A percentile compares a stretch with the other conserved stretches of the same genome.
phyloP scores from a whole-genome alignment of 2,888 invertebrate species.

The Tenthredo notha region DNA sequence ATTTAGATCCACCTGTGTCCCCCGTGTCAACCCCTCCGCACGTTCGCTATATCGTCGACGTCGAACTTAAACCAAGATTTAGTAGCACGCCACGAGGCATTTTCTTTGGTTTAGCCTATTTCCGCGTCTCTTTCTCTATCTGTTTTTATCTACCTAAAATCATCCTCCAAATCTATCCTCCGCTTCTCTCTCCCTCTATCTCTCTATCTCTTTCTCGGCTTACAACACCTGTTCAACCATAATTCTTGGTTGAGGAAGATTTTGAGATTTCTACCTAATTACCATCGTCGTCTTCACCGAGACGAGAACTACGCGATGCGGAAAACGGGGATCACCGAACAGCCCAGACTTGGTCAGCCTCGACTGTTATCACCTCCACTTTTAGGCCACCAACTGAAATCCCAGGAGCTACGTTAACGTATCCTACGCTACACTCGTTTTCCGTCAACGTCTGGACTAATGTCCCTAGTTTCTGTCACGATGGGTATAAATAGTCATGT shows the following conservation, averaged over 20 bases:
- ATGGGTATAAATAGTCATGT: constrained; percentile 42
- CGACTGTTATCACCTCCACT: constrained; percentile 40
- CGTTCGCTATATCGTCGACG: constrained; percentile 39
- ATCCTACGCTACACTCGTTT: neutral
- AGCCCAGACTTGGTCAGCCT: constrained; percentile 10
- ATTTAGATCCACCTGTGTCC: constrained; percentile 79
- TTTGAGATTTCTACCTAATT: constrained; percentile 14
- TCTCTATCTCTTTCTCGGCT: neutral
- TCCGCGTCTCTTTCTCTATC: constrained; percentile 44
- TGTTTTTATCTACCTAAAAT: constrained; percentile 26
- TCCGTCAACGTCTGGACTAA: constrained; percentile 13
- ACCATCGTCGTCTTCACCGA: neutral
- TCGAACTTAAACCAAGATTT: constrained; percentile 64
- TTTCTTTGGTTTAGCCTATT: constrained; percentile 52
- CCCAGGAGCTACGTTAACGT: neutral
- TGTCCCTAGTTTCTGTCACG: constrained; percentile 16
- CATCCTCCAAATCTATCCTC: constrained; percentile 48
- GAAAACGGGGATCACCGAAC: neutral
- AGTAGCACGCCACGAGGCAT: constrained; percentile 41
- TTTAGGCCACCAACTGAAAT: neutral
- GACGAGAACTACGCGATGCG: neutral
- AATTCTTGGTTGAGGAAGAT: constrained; percentile 11
- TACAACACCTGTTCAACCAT: constrained; percentile 39
- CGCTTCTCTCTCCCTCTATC: constrained; percentile 32
- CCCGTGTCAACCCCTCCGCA: constrained; percentile 72